Evolutionary conservation across 1,140 invertebrate genomes (phyloP).

Genomic region (Drosophila kepulauana): DNA sequence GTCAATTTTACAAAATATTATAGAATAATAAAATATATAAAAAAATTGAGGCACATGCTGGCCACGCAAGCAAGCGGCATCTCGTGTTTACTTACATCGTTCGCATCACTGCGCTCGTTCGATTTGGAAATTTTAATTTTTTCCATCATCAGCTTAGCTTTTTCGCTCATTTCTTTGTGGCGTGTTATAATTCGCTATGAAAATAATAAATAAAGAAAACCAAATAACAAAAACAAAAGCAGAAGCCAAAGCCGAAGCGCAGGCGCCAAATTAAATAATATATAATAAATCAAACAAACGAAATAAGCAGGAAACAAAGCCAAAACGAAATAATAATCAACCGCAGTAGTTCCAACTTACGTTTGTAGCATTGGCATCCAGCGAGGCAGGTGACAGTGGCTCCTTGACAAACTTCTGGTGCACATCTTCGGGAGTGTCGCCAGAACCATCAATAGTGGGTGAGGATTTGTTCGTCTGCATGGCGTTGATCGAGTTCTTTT

Average conservation of each 20-base stretch:
- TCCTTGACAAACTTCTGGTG: constrained; percentile 47
- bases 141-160: constrained; percentile 95
- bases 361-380: constrained; percentile 78
- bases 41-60: constrained; percentile 26
- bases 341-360: constrained; percentile 60
- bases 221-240: constrained; percentile 53
- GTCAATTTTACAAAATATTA: background rate
- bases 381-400: constrained; percentile 46
- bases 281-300: constrained; percentile 47
- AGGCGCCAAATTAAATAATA: constrained; percentile 28
- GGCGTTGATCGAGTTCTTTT: constrained; percentile 86
- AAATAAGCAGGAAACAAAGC: constrained; percentile 1
- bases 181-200: constrained; percentile 87
- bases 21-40: constrained; percentile 76
- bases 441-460: constrained; percentile 11
- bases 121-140: constrained; percentile 91
- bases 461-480: constrained; percentile 53
- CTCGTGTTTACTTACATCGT: constrained; percentile 75
- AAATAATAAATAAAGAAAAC: constrained; percentile 61
- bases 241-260: constrained; percentile 49
- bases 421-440: constrained; percentile 20
- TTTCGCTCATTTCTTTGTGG: constrained; percentile 94
- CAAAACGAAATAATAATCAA: background rate
- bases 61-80: constrained; percentile 6
- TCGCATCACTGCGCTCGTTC: constrained; percentile 84